Conservation (phyloP, 2,797 vertebrate species). For the Echeneis naucrates region DNA sequence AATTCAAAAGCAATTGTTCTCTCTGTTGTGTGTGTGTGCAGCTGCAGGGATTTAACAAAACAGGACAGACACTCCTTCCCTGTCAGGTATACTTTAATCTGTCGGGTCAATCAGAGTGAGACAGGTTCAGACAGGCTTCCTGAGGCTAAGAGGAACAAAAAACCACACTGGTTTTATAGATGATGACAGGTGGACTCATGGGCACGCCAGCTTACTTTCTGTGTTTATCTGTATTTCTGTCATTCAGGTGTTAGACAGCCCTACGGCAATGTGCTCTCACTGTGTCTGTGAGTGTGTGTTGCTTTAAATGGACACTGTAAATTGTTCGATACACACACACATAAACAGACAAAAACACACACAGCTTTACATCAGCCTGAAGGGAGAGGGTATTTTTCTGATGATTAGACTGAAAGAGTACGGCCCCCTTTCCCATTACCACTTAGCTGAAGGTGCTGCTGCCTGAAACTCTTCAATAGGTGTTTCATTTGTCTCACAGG, state of each 20-base stretch:
- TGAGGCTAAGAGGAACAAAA: slow-evolving; percentile 28
- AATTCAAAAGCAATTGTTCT: not conserved
- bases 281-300: not conserved
- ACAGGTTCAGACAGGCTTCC: slow-evolving; percentile 44
- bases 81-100: slow-evolving; percentile 27
- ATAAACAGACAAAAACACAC: not conserved
- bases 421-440: not conserved
- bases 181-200: slow-evolving; percentile 30
- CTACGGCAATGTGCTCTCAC: not conserved
- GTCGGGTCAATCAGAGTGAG: slow-evolving; percentile 24
- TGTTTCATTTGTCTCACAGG: slow-evolving; percentile 9
- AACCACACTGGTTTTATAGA: slow-evolving; percentile 4
- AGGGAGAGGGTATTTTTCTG: slow-evolving; percentile 2
- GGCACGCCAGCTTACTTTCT: slow-evolving; percentile 12
- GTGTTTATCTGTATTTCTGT: slow-evolving; percentile 30
- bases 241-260: slow-evolving; percentile 42
- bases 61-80: not conserved
- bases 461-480: not conserved
- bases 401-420: slow-evolving; percentile 3
- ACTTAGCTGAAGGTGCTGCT: not conserved
- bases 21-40: not conserved
- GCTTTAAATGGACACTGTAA: slow-evolving; percentile 7
- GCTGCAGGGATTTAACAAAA: slow-evolving; percentile 4
- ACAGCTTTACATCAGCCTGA: not conserved
- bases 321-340: slow-evolving; percentile 12